Base-by-base conservation (phyloP, 2,113 vertebrate genomes). In the Dendrocopos noguchii region DNA sequence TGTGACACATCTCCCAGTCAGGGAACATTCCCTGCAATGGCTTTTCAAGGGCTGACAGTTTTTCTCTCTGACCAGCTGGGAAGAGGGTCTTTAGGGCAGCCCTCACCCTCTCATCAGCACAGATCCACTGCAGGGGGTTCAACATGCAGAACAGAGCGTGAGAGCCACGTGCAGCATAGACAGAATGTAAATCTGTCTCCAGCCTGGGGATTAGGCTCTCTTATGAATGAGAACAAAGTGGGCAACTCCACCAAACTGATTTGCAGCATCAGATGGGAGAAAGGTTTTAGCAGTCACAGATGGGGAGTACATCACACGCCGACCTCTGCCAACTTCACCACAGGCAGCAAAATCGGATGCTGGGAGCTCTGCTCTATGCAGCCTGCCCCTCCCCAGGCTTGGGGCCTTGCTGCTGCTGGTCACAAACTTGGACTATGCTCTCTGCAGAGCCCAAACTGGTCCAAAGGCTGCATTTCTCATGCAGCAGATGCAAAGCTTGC, bases 161-260 rank as follows among this genome's bases (percentile, higher is more conserved):
- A 68, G 78, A 70, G 12, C 75, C 78, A 65, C 39, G 12, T 0
- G 14, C 78, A 76, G 64, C 67, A 25, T 6, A 20, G 46, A 63
- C 93, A 92, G 24, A 70, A 77, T 21, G 34, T 28, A 64, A 90
- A 85, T 77, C 95, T 91, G 81, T 18, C 83, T 86, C 95, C 90
- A 72, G 68, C 72, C 85, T 5, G 4, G 80, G 96, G 92, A 95
- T 94, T 86, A 95, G 63, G 73, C 57, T 57, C 60, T 95, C 83
- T 93, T 83, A 47, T 27, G 33, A 60, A 80, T 20, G 89, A 94
- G 88, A 88, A 93, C 80, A 75, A 95, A 88, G 83, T 53, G 80
- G 85, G 71, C 93, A 72, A 94, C 90, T 83, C 85, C 90, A 74
- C 76, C 59, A 71, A 53, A 91, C 1, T 31, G 79, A 90, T 88